phyloP scores from a whole-genome alignment of 2,797 vertebrate genomes.

The Octomys mimax region DNA sequence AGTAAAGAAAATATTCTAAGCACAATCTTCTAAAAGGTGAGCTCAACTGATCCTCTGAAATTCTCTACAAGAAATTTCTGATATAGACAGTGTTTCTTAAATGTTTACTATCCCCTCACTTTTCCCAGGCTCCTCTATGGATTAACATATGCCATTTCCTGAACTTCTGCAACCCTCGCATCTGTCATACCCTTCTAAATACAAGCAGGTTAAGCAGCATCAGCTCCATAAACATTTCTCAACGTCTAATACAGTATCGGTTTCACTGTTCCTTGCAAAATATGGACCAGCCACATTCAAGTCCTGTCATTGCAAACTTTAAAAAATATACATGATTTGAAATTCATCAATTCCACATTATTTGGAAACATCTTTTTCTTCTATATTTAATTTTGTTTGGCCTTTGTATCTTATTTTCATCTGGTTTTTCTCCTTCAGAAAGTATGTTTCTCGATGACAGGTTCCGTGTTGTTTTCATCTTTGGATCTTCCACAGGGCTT shows the following conservation, averaged over 20 bases:
- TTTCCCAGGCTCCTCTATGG: background rate
- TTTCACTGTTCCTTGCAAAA: background rate
- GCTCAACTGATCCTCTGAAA: background rate
- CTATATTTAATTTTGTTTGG: conserved; percentile 8
- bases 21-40: background rate
- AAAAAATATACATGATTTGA: background rate
- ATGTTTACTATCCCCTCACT: background rate
- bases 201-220: background rate
- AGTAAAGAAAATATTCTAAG: conserved; percentile 9
- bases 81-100: background rate
- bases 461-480: background rate
- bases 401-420: conserved; percentile 1
- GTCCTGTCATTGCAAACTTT: background rate
- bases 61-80: conserved; percentile 5
- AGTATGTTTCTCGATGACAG: background rate
- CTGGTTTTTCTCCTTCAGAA: conserved; percentile 41
- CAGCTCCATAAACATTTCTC: background rate
- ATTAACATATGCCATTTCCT: background rate
- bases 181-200: background rate
- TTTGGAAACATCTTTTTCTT: background rate
- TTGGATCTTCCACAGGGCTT: background rate
- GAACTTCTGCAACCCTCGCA: background rate
- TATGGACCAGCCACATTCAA: background rate
- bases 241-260: background rate
- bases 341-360: background rate